Percentiles rank a stretch among this genome's conserved stretches.
These are phyloP conservation scores for Pelusios castaneus DNA, from an alignment of 2,113 vertebrate species.

Conservation along the genomic window DNA sequence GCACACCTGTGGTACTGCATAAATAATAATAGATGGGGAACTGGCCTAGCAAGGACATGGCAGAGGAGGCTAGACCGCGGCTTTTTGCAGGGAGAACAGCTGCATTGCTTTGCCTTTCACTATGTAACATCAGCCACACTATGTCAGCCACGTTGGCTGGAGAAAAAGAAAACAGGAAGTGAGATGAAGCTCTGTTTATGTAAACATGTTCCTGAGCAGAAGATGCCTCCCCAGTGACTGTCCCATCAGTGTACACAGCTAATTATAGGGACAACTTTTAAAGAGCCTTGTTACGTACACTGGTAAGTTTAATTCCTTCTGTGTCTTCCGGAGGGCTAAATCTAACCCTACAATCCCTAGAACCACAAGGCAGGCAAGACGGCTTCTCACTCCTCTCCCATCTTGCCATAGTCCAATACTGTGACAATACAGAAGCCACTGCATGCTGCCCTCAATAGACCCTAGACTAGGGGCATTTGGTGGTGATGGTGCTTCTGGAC, in stretches of 20 bases:
- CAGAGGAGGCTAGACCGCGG: neutral
- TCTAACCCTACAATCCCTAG: neutral
- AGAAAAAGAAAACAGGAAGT: slow-evolving; percentile 46
- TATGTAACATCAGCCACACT: no score
- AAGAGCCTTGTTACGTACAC: slow-evolving; percentile 41
- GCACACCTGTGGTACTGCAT: neutral
- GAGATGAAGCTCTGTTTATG: slow-evolving; percentile 24
- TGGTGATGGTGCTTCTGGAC: fast-evolving
- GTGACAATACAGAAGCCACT: fast-evolving
- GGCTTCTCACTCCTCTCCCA: neutral
- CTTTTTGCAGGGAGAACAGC: neutral
- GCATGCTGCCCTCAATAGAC: neutral
- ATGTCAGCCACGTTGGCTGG: neutral
- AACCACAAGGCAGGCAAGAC: neutral
- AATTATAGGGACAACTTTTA: slow-evolving; percentile 62
- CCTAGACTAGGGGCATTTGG: neutral
- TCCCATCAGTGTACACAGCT: slow-evolving; percentile 4
- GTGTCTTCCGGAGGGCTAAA: slow-evolving; percentile 16
- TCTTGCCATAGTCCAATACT: neutral
- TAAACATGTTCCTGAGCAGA: slow-evolving; percentile 33
- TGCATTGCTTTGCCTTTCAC: neutral
- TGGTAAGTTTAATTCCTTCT: slow-evolving; percentile 28
- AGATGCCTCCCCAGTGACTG: neutral
- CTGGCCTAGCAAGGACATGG: neutral
- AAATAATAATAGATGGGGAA: neutral